Conservation (phyloP, 2,797 vertebrate species). For the Spinus pinus region DNA sequence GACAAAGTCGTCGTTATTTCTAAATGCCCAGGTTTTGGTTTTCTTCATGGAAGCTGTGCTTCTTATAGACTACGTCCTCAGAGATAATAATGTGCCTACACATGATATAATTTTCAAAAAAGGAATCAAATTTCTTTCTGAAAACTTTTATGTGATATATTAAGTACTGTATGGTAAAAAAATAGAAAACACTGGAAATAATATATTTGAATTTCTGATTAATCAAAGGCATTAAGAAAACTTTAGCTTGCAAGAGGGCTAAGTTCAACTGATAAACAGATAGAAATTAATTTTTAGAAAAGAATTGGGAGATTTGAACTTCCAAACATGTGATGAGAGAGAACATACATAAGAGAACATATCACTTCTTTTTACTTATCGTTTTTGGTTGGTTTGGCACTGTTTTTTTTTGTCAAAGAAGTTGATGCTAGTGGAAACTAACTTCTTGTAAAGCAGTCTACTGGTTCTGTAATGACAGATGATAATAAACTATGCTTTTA, state of each 20-base stretch:
- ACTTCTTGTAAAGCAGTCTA: background rate
- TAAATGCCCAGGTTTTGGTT: accelerated
- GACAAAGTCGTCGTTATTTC: background rate
- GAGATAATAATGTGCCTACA: background rate
- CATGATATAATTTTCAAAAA: background rate
- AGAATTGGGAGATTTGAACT: background rate
- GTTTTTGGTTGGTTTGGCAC: background rate
- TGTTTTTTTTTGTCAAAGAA: background rate
- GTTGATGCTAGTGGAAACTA: background rate
- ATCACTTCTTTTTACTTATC: background rate
- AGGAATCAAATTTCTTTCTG: background rate
- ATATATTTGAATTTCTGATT: background rate
- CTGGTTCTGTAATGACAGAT: background rate
- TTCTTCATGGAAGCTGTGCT: background rate
- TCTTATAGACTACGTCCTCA: background rate
- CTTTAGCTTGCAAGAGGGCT: background rate
- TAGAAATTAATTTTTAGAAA: background rate
- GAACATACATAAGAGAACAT: accelerated
- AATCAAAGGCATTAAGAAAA: background rate
- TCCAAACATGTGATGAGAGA: background rate
- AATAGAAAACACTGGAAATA: background rate
- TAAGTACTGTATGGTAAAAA: background rate
- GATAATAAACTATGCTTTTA: background rate
- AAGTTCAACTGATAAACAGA: background rate
- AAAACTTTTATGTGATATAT: background rate